Percentiles rank a stretch among this genome's conserved stretches.
These are phyloP conservation scores for Scelioninae gen. 1 DNA, from an alignment of 2,888 invertebrate species.

Conservation along the genomic window DNA sequence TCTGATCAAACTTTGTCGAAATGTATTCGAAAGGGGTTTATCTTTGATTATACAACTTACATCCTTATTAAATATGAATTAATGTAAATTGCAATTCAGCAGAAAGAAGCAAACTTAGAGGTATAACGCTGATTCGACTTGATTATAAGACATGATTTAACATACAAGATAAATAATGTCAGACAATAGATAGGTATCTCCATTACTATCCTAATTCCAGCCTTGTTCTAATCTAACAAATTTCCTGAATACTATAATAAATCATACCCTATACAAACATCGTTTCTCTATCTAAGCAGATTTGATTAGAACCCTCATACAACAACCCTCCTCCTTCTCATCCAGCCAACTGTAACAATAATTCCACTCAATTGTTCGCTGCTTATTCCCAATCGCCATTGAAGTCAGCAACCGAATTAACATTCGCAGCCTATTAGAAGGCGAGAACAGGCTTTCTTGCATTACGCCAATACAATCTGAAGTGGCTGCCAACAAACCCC, in stretches of 20 bases:
- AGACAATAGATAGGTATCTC: neutral
- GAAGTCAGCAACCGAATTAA: slow-evolving; percentile 52
- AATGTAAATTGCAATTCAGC: too few relatives aligned
- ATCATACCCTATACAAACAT: neutral
- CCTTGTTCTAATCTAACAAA: neutral
- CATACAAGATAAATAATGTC: neutral
- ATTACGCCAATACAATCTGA: slow-evolving; percentile 19
- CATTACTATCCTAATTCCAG: neutral
- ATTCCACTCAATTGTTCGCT: neutral
- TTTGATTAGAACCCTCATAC: neutral
- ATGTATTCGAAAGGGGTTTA: too few relatives aligned
- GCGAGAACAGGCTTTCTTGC: slow-evolving; percentile 25
- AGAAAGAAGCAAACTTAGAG: too few relatives aligned
- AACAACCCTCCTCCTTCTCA: neutral
- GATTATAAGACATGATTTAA: neutral
- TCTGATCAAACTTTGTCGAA: too few relatives aligned
- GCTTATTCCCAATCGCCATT: slow-evolving; percentile 1
- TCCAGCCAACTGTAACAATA: neutral
- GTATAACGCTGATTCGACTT: neutral
- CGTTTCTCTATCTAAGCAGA: neutral
- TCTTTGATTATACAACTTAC: too few relatives aligned
- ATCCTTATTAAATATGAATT: too few relatives aligned
- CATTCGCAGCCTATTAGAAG: slow-evolving; percentile 35
- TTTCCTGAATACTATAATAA: neutral
- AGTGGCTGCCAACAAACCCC: neutral